Evolutionary conservation across 35 echinoderm and acorn worm genomes (phyloP).

Genomic region (Anneissia japonica): DNA sequence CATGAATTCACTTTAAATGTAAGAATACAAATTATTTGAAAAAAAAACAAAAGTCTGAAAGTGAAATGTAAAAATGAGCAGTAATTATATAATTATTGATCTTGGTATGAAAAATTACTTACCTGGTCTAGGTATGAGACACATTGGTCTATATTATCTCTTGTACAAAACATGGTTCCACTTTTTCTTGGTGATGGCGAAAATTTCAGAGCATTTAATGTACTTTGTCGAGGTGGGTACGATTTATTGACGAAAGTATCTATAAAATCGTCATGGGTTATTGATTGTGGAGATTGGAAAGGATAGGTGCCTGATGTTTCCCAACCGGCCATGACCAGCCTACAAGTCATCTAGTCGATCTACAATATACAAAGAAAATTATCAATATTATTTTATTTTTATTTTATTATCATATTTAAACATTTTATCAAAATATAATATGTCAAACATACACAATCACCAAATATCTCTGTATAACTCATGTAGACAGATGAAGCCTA

Average conservation of each 20-base stretch:
- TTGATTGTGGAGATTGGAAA: not conserved
- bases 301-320: not conserved
- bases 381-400: not conserved
- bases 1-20: no score
- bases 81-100: no score
- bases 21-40: no score
- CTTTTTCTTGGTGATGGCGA: constrained; percentile 5
- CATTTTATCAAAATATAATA: no score
- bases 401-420: no score
- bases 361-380: not conserved
- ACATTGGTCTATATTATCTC: constrained; percentile 13
- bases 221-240: not conserved
- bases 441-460: no score
- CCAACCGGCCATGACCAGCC: not conserved
- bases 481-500: no score
- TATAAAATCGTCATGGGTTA: not conserved
- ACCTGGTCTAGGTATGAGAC: constrained; percentile 12
- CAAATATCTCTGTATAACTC: no score
- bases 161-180: not conserved
- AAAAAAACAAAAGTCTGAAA: no score
- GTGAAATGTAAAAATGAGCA: no score
- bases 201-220: not conserved
- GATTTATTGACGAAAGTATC: not conserved
- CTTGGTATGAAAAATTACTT: not conserved
- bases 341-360: not conserved